phyloP scores from a whole-genome alignment of 2,797 vertebrate genomes.

The Sebastes oblongus region DNA sequence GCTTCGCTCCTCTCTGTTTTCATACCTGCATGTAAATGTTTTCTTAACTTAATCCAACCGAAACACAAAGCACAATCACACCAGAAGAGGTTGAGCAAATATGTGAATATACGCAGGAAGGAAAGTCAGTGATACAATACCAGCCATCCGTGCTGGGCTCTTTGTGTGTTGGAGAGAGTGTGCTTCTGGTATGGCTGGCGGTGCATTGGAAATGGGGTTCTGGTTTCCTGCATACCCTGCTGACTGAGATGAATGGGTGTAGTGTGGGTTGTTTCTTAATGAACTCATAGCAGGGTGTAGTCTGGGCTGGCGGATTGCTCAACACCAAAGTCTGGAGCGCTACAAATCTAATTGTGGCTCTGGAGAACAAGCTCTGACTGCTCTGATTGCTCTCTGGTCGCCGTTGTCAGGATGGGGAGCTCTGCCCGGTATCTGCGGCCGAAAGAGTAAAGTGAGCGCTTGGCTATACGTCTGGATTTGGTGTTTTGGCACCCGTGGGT shows the following conservation, averaged over 20 bases:
- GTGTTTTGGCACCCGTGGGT: constrained; percentile 5
- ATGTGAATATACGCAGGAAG: constrained; percentile 22
- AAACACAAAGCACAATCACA: constrained; percentile 34
- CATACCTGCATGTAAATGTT: constrained; percentile 40
- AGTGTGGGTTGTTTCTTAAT: constrained; percentile 66
- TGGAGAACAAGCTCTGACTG: constrained; percentile 29
- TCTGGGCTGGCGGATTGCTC: constrained; percentile 55
- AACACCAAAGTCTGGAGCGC: constrained; percentile 53
- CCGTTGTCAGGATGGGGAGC: constrained; percentile 50
- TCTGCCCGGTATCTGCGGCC: constrained; percentile 58
- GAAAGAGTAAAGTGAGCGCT: constrained; percentile 21
- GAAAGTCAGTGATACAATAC: constrained; percentile 36
- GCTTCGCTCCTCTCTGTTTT: constrained; percentile 2
- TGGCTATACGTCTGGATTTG: constrained; percentile 47
- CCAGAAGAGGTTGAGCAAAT: constrained; percentile 18
- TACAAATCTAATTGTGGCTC: constrained; percentile 70
- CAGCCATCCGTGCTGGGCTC: constrained; percentile 40
- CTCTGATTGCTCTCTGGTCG: constrained; percentile 60
- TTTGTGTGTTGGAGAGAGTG: constrained; percentile 26
- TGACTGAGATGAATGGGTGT: constrained; percentile 68
- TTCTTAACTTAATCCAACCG: constrained; percentile 33
- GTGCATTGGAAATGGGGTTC: constrained; percentile 50
- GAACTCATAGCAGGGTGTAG: constrained; percentile 70
- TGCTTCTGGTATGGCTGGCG: constrained; percentile 35
- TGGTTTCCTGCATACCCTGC: constrained; percentile 64